Base-by-base conservation (phyloP, 2,888 invertebrate species). In the Odontocerum albicorne region DNA sequence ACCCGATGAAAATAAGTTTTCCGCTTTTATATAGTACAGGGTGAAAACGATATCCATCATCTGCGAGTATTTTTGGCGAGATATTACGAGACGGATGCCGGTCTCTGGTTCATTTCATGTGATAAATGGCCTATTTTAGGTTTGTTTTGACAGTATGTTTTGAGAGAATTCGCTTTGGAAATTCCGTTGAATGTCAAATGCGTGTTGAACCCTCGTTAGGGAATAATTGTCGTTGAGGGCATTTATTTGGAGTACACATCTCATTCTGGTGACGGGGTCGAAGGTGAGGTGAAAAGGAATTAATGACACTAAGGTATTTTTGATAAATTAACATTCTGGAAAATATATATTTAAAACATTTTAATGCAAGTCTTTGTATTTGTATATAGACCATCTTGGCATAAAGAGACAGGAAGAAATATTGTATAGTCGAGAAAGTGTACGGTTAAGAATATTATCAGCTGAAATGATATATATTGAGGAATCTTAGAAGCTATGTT, bases 131-230 rank as follows among this genome's bases (percentile, higher is more conserved):
- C 40, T 40, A 40, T 40, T 40, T 40, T 40, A 13, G 21, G 40
- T 20, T 40, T 36, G 38, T 22, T 47, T 21, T 36, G 27, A 17
- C 36, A 38, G 21, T 15, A 38, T 38, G 36, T 47, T 36, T 38
- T 38, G 36, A 16, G 35, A 35, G 47, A 38, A 47, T 47, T 47
- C 47, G 38, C 38, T 4, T 16, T 47, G 16, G 36, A 38, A 36
- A 38, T 47, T 40, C 40, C 40, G 10, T 10, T 10, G 21, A 6
- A 40, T 40, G 40, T 21, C 20, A 40, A 12, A 16, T 35, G 27
- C 15, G 38, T 36, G 47, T 17, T 15, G 1, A 35, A 47, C 38
- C 47, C 47, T 47, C 47, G 47, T 47, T 47, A 47, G 47, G 22
- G 36, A 12, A 47, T 45, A 36, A 35, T 47, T 35, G 38, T 47